These are phyloP conservation scores for Papilio dardanus DNA, from an alignment of 1,140 invertebrate species.

Conservation along the genomic window DNA sequence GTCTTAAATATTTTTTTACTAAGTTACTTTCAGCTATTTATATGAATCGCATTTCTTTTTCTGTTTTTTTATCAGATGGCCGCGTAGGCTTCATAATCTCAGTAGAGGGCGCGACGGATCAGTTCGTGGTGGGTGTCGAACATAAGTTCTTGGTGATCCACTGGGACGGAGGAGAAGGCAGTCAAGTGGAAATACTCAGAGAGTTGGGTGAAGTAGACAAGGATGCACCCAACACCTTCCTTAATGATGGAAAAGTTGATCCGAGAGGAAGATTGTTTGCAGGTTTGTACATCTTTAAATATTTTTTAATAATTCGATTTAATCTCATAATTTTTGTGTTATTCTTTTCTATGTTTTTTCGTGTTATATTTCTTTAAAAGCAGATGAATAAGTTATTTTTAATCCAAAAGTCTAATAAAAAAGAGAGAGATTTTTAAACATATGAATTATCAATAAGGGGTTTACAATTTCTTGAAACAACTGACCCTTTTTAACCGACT, in stretches of 20 bases:
- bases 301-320: not conserved
- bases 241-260: slow-evolving; percentile 96
- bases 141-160: slow-evolving; percentile 85
- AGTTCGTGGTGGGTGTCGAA: slow-evolving; percentile 87
- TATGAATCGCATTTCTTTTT: too few species aligned
- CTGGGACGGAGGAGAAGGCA: slow-evolving; percentile 85
- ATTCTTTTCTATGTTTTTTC: too few species aligned
- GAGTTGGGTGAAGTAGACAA: slow-evolving; percentile 85
- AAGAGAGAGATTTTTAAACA: too few species aligned
- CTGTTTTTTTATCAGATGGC: slow-evolving; percentile 52
- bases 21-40: too few species aligned
- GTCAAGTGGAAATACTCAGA: slow-evolving; percentile 76
- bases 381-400: too few species aligned
- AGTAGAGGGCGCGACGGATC: slow-evolving; percentile 82
- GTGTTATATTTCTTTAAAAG: too few species aligned
- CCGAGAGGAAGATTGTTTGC: slow-evolving; percentile 89
- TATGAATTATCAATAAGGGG: too few species aligned
- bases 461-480: too few species aligned
- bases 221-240: slow-evolving; percentile 83
- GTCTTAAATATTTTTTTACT: too few species aligned
- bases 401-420: too few species aligned
- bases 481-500: too few species aligned
- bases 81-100: slow-evolving; percentile 87
- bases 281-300: slow-evolving; percentile 79
- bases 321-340: too few species aligned